Evolutionary conservation across 2,888 invertebrate species (phyloP).

Genomic region (Euzetes globulus): DNA sequence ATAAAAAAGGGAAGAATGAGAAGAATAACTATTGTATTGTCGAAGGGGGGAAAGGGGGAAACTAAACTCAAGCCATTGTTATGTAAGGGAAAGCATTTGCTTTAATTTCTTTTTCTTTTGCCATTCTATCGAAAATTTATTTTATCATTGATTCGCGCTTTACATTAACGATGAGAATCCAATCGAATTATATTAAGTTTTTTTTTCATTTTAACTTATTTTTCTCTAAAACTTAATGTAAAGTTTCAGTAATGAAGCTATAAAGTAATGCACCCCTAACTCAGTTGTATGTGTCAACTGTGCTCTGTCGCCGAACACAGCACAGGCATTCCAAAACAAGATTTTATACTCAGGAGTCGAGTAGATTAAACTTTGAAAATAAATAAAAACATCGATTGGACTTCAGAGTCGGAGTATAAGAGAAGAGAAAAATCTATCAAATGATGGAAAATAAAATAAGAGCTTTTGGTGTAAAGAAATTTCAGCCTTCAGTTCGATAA

Average conservation of each 20-base stretch:
- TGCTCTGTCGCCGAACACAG: background rate
- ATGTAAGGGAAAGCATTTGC: background rate
- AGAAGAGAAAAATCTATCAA: background rate
- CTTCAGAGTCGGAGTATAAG: too few relatives aligned
- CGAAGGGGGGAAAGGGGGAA: background rate
- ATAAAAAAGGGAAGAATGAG: too few relatives aligned
- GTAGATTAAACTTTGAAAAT: background rate
- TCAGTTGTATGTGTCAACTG: background rate
- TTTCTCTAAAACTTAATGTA: background rate
- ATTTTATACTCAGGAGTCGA: background rate
- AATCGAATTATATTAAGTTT: background rate
- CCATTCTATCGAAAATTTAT: background rate
- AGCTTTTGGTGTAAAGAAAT: background rate
- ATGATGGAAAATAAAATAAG: background rate
- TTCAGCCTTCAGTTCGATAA: background rate
- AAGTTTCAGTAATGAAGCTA: conserved; percentile 13
- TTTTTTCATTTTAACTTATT: background rate
- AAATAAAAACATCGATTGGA: background rate
- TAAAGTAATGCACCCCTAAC: conserved; percentile 17
- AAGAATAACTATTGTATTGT: too few relatives aligned
- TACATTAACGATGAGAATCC: background rate
- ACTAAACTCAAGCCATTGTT: background rate
- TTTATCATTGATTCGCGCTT: background rate
- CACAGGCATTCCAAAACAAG: background rate
- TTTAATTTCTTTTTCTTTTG: background rate